phyloP scores from a whole-genome alignment of 2,888 invertebrate genomes.

The Amaurobius ferox region DNA sequence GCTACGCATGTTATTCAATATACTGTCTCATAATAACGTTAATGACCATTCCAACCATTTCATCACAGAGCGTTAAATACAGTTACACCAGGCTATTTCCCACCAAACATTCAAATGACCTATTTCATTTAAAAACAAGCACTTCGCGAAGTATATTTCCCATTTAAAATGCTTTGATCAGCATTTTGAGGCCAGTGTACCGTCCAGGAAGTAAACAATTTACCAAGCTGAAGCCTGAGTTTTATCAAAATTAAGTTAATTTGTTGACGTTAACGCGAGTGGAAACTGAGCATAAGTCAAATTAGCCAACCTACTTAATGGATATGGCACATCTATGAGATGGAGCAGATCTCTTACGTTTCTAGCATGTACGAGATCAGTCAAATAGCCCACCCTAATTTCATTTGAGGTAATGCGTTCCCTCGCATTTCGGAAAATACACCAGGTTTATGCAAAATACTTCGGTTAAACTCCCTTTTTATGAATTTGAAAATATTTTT shows the following conservation, averaged over 20 bases:
- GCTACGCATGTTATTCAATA: too few relatives aligned
- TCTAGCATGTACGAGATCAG: constrained; percentile 50
- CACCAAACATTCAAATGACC: too few relatives aligned
- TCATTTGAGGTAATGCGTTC: constrained; percentile 49
- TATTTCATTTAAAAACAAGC: background rate
- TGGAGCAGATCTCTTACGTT: constrained; percentile 50
- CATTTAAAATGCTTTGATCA: background rate
- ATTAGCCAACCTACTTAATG: constrained; percentile 59
- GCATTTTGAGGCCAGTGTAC: background rate
- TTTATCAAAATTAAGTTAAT: constrained; percentile 67
- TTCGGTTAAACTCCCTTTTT: too few relatives aligned
- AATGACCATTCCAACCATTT: too few relatives aligned
- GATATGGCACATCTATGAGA: constrained; percentile 63
- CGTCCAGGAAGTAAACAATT: constrained; percentile 20
- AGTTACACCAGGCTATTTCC: too few relatives aligned
- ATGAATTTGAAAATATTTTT: too few relatives aligned
- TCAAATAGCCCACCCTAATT: constrained; percentile 45
- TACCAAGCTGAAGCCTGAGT: constrained; percentile 32
- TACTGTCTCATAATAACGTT: too few relatives aligned
- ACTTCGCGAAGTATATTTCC: background rate
- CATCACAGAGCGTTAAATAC: too few relatives aligned
- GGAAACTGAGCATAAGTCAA: constrained; percentile 46
- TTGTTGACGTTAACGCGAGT: constrained; percentile 56
- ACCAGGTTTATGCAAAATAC: background rate
- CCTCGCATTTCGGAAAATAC: background rate